Evolutionary conservation across 2,113 vertebrate species (phyloP), one percentile per base, ranked within the genome.

Genomic region (Lichenostomus cassidix): DNA sequence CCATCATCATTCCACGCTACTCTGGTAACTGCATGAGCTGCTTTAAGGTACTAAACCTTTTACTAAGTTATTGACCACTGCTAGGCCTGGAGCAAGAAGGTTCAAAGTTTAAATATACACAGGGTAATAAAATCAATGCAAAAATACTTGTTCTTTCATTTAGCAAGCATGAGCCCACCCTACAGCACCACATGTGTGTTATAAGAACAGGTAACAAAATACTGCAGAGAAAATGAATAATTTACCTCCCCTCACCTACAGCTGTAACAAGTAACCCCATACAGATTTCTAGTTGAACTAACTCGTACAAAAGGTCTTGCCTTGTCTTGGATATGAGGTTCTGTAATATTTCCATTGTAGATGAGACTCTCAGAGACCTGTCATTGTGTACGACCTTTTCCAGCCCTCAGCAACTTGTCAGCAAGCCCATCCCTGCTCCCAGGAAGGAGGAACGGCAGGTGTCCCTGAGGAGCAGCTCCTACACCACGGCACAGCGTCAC

Each of bases 151-250:
- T 47, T 74, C 33, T 65, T 89, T 73, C 65, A 33, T 76, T 79
- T 68, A 71, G 49, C 0, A 1, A 63, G 37, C 5, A 25, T 0
- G 3, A 58, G 46, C 59, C 74, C 52, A 46, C 25, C 53, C 70
- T 69, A 42, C 41, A 56, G 10, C 49, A 76, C 59, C 42, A 83
- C 46, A 42, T 79, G 41, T 1, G 0, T 12, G 41, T 68, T 69
- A 5, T 25, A 60, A 63, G 62, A 73, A 60, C 56, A 8, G 33
- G 62, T 71, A 95, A 95, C 53, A 78, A 75, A 94, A 79, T 11
- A 73, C 44, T 46, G 74, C 58, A 50, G 59, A 95, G 59, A 71
- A 83, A 75, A 84, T 76, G 56, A 95, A 87, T 75, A 87, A 91
- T 76, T 92, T 28, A 92, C 74, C n/a, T 60, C 20, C 44, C 44